phyloP scores from a whole-genome alignment of 2,888 invertebrate genomes.

The Ametastegia equiseti region DNA sequence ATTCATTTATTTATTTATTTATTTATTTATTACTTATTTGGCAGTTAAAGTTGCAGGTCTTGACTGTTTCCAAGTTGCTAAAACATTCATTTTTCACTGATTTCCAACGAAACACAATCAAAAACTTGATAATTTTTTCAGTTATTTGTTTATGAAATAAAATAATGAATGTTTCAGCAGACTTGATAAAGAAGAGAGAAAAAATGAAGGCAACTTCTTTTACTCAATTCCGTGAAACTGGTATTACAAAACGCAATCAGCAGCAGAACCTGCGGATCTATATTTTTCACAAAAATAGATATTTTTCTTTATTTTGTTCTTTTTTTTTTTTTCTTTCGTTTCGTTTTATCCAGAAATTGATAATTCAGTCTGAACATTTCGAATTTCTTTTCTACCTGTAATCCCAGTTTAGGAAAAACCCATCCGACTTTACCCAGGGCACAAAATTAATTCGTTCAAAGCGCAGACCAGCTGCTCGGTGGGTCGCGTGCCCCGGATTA shows the following conservation, averaged over 20 bases:
- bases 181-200: not conserved
- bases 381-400: constrained; percentile 35
- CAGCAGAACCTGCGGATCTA: not conserved
- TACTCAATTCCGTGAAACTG: constrained; percentile 15
- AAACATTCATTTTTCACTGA: not conserved
- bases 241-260: constrained; percentile 15
- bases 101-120: not conserved
- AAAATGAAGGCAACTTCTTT: constrained; percentile 10
- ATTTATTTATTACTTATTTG: constrained; percentile 44
- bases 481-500: constrained; percentile 62
- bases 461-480: constrained; percentile 75
- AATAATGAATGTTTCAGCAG: constrained; percentile 10
- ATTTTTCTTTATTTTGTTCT: not conserved
- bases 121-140: not conserved
- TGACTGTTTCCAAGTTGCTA: constrained; percentile 15
- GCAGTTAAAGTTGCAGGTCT: constrained; percentile 39
- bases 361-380: constrained; percentile 32
- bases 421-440: not conserved
- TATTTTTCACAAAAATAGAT: too few species aligned
- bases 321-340: not conserved
- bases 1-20: too few species aligned
- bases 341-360: not conserved
- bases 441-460: constrained; percentile 54
- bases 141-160: not conserved
- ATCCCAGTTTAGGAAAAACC: constrained; percentile 27